Evolutionary conservation across 2,888 invertebrate species (phyloP).

Genomic region (Lydus trimaculatus): DNA sequence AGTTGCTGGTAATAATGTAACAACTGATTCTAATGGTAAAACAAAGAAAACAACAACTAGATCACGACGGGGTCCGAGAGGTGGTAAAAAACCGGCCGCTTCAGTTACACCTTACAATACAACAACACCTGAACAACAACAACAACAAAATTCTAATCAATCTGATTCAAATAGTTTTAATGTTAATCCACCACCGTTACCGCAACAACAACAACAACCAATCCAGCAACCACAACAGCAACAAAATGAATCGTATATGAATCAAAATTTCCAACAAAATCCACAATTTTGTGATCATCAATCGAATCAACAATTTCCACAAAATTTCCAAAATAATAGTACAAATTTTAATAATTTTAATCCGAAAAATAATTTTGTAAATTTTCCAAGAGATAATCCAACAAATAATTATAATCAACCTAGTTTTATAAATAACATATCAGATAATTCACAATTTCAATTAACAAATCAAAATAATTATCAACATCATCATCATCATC

Average conservation of each 20-base stretch:
- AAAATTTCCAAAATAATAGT: constrained; percentile 16
- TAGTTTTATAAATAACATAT: constrained; percentile 29
- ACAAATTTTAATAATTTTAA: constrained; percentile 12
- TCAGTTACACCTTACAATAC: constrained; percentile 63
- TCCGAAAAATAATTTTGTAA: constrained; percentile 17
- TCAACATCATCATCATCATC: constrained; percentile 18
- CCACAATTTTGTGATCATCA: constrained; percentile 8
- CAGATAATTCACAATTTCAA: constrained; percentile 29
- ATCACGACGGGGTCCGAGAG: constrained; percentile 59
- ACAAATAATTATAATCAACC: constrained; percentile 7
- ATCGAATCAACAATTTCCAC: constrained; percentile 33
- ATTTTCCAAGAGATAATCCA: constrained; percentile 13
- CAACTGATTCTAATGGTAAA: constrained; percentile 51
- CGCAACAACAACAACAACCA: constrained; percentile 11
- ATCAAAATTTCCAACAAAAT: constrained; percentile 25
- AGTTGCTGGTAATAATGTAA: constrained; percentile 69
- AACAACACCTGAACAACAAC: constrained; percentile 25
- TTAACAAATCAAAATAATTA: constrained; percentile 22
- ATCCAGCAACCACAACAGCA: neutral
- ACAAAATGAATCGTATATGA: constrained; percentile 3
- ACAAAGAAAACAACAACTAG: constrained; percentile 54
- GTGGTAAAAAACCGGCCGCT: constrained; percentile 63
- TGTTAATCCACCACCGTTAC: neutral
- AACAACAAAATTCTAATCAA: constrained; percentile 18
- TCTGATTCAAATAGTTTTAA: constrained; percentile 9